Conservation (phyloP, 2,113 vertebrate genomes). For the Hippocampus zosterae region DNA sequence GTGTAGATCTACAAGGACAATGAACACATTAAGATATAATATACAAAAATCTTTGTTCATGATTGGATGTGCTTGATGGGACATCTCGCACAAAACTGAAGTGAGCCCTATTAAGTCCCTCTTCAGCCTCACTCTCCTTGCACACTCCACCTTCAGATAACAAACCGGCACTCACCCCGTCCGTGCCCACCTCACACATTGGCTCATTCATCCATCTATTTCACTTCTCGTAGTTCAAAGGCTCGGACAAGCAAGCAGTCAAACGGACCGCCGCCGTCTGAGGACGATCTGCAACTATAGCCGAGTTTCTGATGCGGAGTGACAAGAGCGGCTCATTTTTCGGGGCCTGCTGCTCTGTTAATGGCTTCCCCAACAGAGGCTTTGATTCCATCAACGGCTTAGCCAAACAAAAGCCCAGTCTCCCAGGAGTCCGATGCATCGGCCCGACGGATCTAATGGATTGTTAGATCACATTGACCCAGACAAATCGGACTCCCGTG, state of each 20-base stretch:
- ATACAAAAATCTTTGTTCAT: too few relatives aligned
- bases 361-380: constrained; percentile 70
- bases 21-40: too few relatives aligned
- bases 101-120: constrained; percentile 30
- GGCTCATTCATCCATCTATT: constrained; percentile 55
- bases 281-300: constrained; percentile 47
- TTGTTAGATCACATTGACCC: constrained; percentile 57
- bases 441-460: constrained; percentile 60
- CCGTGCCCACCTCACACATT: constrained; percentile 40
- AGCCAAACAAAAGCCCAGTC: constrained; percentile 63
- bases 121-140: constrained; percentile 29
- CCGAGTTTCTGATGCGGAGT: constrained; percentile 62
- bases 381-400: constrained; percentile 67
- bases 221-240: constrained; percentile 56
- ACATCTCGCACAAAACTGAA: constrained; percentile 1
- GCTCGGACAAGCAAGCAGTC: constrained; percentile 47
- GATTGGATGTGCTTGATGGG: too few relatives aligned
- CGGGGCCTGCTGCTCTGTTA: constrained; percentile 63
- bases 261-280: constrained; percentile 48
- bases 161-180: constrained; percentile 33
- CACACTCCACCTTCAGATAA: constrained; percentile 61
- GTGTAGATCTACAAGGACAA: too few relatives aligned
- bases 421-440: constrained; percentile 51
- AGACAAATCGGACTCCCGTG: constrained; percentile 59
- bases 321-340: constrained; percentile 70